Base-by-base conservation (phyloP, 1,140 invertebrate genomes). In the honey bee (Apis mellifera) region DNA sequence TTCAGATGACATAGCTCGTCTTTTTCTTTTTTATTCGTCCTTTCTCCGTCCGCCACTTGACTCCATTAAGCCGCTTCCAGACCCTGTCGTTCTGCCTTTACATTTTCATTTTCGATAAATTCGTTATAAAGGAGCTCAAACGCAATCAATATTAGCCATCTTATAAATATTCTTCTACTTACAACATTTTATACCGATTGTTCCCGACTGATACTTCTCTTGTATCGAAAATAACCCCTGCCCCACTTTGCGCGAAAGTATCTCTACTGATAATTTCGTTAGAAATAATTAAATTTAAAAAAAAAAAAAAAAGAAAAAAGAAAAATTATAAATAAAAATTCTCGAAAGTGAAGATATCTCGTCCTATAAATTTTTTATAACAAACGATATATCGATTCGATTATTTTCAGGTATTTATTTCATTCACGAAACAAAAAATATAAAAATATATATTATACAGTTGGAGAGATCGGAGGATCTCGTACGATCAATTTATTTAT, bases 51-150 rank as follows among this genome's bases (percentile, higher is more conserved):
- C 62, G 60, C 17, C 69, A 82, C 86, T 91, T 90, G 90, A 89
- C 86, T 91, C 86, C 71, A 87, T 90, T 89, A 89, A 78, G 84
- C 76, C 65, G 55, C 59, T 66, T 83, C 65, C 80, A 75, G 59
- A 78, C 80, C 64, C 32, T 42, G 0, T 54, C 21, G 59, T 64
- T 52, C 59, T 21, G 42, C 55, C 9, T 59, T 82, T 76, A 54
- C 57, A 68, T 76, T 59, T 65, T 73, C 70, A 62, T 79, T 54
- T 64, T 17, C 19, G 11, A 52, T 64, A 42, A 79, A 62, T 79
- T 79, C 70, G 11, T 80, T 55, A 74, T 26, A 32, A 57, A n/a
- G 12, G 8, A 70, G 17, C 11, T 50, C 54, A 54, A 70, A 69
- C 42, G 64, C 52, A 69, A 69, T 78, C 26, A n/a, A 48, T 78